Evolutionary conservation across 2,888 invertebrate species (phyloP), one percentile per base, ranked within the genome.

Genomic region (Meiosimyza platycephala): DNA sequence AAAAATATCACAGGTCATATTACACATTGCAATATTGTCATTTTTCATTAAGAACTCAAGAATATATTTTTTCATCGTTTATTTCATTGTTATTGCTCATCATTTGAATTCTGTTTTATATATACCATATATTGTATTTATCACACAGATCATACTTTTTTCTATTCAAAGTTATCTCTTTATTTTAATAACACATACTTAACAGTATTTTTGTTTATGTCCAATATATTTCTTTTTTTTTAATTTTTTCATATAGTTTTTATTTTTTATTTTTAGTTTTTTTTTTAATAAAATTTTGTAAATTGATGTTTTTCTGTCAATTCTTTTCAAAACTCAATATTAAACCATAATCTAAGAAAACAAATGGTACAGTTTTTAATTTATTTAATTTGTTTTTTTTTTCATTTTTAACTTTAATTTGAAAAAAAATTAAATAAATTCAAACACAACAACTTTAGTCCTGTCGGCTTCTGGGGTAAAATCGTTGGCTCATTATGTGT

Each of bases 401-500:
- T 65, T 74, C 74, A 72, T 69, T 66, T 76, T 68, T 66, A 71
- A 75, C 70, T 70, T 73, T 16, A 57, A 74, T 64, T 57, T 57
- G 71, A 63, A 73, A 63, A 73, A 62, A 62, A 66, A 40, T 18
- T 50, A 18, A 40, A 40, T 40, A 40, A n/a, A 63, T 63, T 48
- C 18, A 12, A 63, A 63, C 48, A 40, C 40, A 40, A 40, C 40
- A 40, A 40, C 40, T 73, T 77, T 90, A 96, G 97, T 91, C 98
- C 98, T 84, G 97, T 98, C 86, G 97, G 98, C 85, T 96, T 98
- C 81, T 98, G 98, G 98, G 98, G 98, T 85, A 97, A 97, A 90
- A 96, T 97, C 88, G 98, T 99, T 84, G 98, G 98, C 79, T 97
- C 97, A 80, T 91, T 98, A 84, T 99, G 98, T 90, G 98, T 98